Percentiles rank a stretch among this genome's conserved stretches.
Conservation (phyloP, 2,888 invertebrate species). For the Andrena minutula region DNA sequence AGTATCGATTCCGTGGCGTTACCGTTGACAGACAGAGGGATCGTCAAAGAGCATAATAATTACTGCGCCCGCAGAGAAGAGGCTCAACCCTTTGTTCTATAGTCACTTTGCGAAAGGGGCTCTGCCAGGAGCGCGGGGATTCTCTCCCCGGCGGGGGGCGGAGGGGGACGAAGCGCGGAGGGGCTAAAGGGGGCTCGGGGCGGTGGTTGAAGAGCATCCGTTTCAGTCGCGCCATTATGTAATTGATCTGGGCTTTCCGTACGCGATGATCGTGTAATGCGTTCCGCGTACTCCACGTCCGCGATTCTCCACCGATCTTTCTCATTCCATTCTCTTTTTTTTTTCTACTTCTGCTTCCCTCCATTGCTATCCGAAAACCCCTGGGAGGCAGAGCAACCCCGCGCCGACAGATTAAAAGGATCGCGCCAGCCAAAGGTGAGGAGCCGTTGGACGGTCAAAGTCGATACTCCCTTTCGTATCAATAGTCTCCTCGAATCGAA, state of each 20-base stretch:
- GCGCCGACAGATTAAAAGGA: slow-evolving; percentile 60
- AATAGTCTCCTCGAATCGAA: slow-evolving; percentile 24
- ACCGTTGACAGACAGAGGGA: slow-evolving; percentile 82
- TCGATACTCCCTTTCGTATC: slow-evolving; percentile 55
- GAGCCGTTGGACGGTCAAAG: slow-evolving; percentile 51
- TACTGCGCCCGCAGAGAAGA: slow-evolving; percentile 84
- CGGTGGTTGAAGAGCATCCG: slow-evolving; percentile 77
- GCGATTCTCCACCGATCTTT: slow-evolving; percentile 59
- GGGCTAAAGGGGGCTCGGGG: slow-evolving; percentile 64
- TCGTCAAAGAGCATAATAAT: slow-evolving; percentile 85
- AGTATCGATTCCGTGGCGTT: slow-evolving; percentile 82
- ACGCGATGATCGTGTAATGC: slow-evolving; percentile 77
- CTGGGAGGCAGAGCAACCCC: slow-evolving; percentile 45
- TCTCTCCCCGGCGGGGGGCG: slow-evolving; percentile 23
- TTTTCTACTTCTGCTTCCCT: neutral
- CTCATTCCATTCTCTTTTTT: neutral
- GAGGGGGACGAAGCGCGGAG: slow-evolving; percentile 12
- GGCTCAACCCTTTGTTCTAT: slow-evolving; percentile 84
- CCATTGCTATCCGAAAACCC: slow-evolving; percentile 45
- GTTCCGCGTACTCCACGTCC: slow-evolving; percentile 65
- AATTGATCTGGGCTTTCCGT: slow-evolving; percentile 81
- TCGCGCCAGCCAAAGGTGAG: slow-evolving; percentile 52
- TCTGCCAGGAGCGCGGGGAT: slow-evolving; percentile 50
- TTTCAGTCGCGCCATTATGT: slow-evolving; percentile 82
- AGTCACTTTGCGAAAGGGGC: slow-evolving; percentile 83